Evolutionary conservation across 2,888 invertebrate genomes (phyloP).

Genomic region (Watsonalla cultraria): DNA sequence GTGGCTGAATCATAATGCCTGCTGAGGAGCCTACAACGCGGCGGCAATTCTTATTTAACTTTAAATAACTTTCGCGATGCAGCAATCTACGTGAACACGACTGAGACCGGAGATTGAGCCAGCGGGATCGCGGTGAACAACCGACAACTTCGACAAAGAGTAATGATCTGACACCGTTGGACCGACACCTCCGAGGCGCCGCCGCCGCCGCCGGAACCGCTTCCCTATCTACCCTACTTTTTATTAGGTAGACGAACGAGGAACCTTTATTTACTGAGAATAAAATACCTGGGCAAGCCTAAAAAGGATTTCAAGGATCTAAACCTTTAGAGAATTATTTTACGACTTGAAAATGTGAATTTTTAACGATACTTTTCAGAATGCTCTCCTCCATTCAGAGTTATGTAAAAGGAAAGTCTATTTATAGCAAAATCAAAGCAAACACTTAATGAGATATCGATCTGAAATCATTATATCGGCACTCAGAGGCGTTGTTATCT

Average conservation of each 20-base stretch:
- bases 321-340: no score
- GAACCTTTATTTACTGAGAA: neutral
- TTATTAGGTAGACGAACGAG: neutral
- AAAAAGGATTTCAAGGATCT: no score
- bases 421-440: conserved; percentile 4
- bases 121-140: conserved; percentile 33
- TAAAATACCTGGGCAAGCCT: neutral
- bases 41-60: conserved; percentile 46
- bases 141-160: conserved; percentile 54
- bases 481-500: conserved; percentile 59
- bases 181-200: conserved; percentile 22
- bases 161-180: conserved; percentile 41
- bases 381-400: neutral
- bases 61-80: conserved; percentile 48
- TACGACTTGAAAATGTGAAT: no score
- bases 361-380: no score
- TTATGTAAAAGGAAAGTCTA: neutral
- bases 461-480: conserved; percentile 40
- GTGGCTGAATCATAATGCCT: neutral
- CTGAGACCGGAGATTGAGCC: conserved; percentile 46
- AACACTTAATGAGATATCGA: conserved; percentile 18
- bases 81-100: conserved; percentile 31
- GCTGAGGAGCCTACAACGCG: conserved; percentile 12
- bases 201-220: conserved; percentile 2
- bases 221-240: neutral